Evolutionary conservation across 1,140 invertebrate species (phyloP).

Genomic region (Tribolium castaneum): DNA sequence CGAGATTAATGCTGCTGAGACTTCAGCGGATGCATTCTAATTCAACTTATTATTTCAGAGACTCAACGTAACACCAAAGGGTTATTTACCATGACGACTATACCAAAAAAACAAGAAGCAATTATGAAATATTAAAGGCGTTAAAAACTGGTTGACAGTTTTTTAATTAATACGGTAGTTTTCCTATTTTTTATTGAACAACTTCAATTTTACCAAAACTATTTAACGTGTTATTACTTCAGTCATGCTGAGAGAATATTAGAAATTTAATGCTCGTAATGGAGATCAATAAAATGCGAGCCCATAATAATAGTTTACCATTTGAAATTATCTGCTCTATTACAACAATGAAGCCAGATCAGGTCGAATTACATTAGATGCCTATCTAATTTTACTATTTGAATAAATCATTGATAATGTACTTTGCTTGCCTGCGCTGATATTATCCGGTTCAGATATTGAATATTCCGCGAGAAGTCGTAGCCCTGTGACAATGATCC

Average conservation of each 20-base stretch:
- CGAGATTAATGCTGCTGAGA: constrained; percentile 19
- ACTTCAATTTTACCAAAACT: too few relatives aligned
- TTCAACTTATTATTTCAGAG: constrained; percentile 11
- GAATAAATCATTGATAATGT: background rate
- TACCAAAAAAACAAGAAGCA: background rate
- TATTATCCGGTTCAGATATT: background rate
- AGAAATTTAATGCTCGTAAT: too few relatives aligned
- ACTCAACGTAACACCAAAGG: background rate
- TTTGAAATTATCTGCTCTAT: background rate
- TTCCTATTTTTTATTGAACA: too few relatives aligned
- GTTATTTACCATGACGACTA: background rate
- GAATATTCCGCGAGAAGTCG: background rate
- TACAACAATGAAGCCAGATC: background rate
- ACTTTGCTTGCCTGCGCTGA: background rate
- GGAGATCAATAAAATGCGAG: too few relatives aligned
- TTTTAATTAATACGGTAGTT: too few relatives aligned
- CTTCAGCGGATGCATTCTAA: constrained; percentile 27
- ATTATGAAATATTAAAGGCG: background rate
- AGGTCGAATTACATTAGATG: background rate
- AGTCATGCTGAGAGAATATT: too few relatives aligned
- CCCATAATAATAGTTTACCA: too few relatives aligned
- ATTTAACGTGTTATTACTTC: too few relatives aligned
- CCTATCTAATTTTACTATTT: background rate
- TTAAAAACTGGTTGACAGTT: too few relatives aligned
- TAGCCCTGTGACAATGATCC: background rate